Evolutionary conservation across 2,888 invertebrate species (phyloP).

Genomic region (Lepidocyrtinus sp.): DNA sequence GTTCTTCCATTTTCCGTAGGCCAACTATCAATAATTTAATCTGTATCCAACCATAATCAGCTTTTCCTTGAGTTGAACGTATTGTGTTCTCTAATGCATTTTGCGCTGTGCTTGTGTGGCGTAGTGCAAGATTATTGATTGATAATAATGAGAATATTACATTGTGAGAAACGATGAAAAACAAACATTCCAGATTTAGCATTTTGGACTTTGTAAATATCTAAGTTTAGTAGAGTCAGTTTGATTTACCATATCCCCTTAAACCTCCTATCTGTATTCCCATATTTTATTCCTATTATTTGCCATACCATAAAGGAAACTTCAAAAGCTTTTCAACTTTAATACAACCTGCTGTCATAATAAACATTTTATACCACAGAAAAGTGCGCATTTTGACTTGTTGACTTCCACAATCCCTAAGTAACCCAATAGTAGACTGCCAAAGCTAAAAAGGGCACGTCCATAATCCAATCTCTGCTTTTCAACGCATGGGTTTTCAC

Average conservation of each 20-base stretch:
- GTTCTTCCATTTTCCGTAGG: neutral
- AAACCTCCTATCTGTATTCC: too few relatives aligned
- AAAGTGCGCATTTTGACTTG: neutral
- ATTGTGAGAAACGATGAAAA: neutral
- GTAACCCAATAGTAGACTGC: neutral
- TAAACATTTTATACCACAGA: neutral
- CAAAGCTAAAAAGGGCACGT: neutral
- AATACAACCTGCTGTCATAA: too few relatives aligned
- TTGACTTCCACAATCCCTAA: too few relatives aligned
- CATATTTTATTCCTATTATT: too few relatives aligned
- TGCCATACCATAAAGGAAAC: too few relatives aligned
- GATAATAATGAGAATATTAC: neutral
- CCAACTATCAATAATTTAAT: neutral
- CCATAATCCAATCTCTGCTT: neutral
- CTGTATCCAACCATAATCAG: too few relatives aligned
- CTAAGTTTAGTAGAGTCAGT: neutral
- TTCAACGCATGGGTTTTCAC: neutral
- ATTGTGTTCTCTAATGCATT: neutral
- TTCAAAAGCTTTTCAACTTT: neutral
- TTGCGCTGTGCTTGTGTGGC: neutral
- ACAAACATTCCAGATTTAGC: neutral
- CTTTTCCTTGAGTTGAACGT: neutral
- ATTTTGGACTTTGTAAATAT: neutral
- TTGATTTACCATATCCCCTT: too few relatives aligned
- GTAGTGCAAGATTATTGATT: too few relatives aligned